Evolutionary conservation across 1,140 invertebrate species (phyloP).

Genomic region (Drosophila lowei): DNA sequence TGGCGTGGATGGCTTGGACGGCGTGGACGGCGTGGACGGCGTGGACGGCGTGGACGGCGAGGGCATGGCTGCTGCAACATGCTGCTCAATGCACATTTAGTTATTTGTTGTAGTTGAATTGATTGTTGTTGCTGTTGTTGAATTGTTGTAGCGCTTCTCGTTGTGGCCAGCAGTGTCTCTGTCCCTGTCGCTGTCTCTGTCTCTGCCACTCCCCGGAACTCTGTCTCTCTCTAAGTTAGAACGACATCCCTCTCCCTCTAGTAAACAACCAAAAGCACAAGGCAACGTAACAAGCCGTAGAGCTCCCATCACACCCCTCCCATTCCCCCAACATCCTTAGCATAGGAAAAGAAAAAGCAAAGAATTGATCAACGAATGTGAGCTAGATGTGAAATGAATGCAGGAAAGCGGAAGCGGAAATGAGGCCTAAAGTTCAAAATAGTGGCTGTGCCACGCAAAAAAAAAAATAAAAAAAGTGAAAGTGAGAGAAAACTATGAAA

Average conservation of each 20-base stretch:
- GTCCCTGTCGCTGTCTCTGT: slow-evolving; percentile 32
- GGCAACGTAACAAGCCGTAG: not conserved
- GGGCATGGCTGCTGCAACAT: slow-evolving; percentile 11
- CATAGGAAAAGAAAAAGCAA: not conserved
- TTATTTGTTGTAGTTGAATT: slow-evolving; percentile 66
- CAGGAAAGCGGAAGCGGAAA: slow-evolving; percentile 31
- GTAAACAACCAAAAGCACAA: slow-evolving; percentile 20
- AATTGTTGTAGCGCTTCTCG: slow-evolving; percentile 49
- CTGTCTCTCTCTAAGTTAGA: slow-evolving; percentile 3
- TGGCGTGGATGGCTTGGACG: not conserved
- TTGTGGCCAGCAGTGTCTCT: slow-evolving; percentile 17
- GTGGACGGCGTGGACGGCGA: not conserved
- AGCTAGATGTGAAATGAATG: slow-evolving; percentile 10
- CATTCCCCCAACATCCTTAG: not conserved
- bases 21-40: no score
- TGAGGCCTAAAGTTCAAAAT: slow-evolving; percentile 76
- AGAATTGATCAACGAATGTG: slow-evolving; percentile 9
- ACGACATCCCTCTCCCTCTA: slow-evolving; percentile 1
- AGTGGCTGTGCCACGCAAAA: slow-evolving; percentile 73
- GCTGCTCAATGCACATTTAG: slow-evolving; percentile 72
- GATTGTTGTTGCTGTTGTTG: slow-evolving; percentile 57
- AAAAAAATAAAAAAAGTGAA: slow-evolving; percentile 7
- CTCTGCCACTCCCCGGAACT: not conserved
- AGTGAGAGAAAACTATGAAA: slow-evolving; percentile 19
- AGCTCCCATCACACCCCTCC: not conserved